Base-by-base conservation (phyloP, 2,888 invertebrate species). In the Chesias legatella region DNA sequence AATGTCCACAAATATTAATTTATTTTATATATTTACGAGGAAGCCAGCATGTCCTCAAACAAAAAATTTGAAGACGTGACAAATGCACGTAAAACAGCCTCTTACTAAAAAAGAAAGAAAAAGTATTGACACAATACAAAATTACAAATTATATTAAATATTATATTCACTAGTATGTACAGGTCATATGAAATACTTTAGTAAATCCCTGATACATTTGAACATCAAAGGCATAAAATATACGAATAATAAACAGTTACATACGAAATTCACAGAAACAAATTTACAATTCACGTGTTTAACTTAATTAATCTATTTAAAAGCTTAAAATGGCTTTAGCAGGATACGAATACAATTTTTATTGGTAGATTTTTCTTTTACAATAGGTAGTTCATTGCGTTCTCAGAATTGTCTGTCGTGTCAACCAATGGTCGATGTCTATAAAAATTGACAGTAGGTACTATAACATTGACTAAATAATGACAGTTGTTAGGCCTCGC, bases 231-330 rank as follows among this genome's bases (percentile, higher is more conserved):
- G 33, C 31, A 24, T 39, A 45, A 31, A 37, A 43, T 35, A 48
- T 27, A 50, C 24, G 38, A 35, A 13, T 21, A 33, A 36, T 31
- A 13, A 22, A 41, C 29, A 40, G 42, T 10, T 8, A 29, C 28
- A 33, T 30, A 39, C 33, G 13, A 29, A 31, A 50, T 44, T 35
- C 31, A 10, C 33, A 9, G 34, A 37, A 38, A 21, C 6, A 1
- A 25, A 37, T 39, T 38, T 43, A 40, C 13, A 17, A 17, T 17
- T 17, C 13, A 17, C 5, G 13, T 17, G 2, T 17, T 35, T 40
- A 47, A 6, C 39, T 35, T 51, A 78, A 78, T 77, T 55, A 70
- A 66, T 53, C 67, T 52, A 78, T 78, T 78, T 76, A 53, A 49
- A 78, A 41, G 58, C 75, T 36, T 47, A 60, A 58, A 54, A 63